These are phyloP conservation scores for Melanostoma scalare DNA, from an alignment of 2,888 invertebrate species.

Conservation along the genomic window DNA sequence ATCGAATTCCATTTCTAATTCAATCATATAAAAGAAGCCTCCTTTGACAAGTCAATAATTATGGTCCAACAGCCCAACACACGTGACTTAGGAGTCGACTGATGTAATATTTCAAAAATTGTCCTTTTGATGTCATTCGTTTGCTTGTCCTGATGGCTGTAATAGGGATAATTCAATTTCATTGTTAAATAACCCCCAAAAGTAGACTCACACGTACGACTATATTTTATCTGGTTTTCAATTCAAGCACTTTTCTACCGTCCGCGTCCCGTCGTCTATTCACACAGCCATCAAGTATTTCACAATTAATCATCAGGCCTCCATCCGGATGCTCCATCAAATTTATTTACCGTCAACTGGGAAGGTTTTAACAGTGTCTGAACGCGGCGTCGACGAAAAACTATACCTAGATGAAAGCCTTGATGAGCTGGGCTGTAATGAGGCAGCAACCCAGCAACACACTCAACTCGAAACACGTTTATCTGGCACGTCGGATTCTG, in stretches of 20 bases:
- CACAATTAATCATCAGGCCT: conserved; percentile 70
- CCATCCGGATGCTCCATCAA: conserved; percentile 70
- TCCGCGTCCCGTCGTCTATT: conserved; percentile 1
- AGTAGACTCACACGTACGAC: conserved; percentile 36
- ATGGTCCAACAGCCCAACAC: not conserved
- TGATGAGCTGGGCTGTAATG: conserved; percentile 66
- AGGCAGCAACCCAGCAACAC: conserved; percentile 61
- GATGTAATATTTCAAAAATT: not conserved
- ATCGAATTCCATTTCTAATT: conserved; percentile 5
- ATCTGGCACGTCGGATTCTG: conserved; percentile 58
- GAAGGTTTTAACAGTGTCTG: not conserved
- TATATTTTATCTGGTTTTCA: conserved; percentile 52
- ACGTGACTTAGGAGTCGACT: too few species aligned
- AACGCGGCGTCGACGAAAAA: conserved; percentile 3
- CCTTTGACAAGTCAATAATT: conserved; percentile 30
- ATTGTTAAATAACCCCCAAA: conserved; percentile 33
- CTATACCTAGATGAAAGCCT: conserved; percentile 45
- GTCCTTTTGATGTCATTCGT: conserved; percentile 7
- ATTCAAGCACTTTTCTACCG: conserved; percentile 32
- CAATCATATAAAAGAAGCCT: conserved; percentile 20
- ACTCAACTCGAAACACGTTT: conserved; percentile 62
- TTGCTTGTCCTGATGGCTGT: conserved; percentile 12
- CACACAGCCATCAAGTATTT: conserved; percentile 55
- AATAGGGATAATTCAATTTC: conserved; percentile 39
- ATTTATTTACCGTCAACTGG: conserved; percentile 66